Evolutionary conservation across 2,113 vertebrate genomes (phyloP).

Genomic region (Shinisaurus crocodilurus): DNA sequence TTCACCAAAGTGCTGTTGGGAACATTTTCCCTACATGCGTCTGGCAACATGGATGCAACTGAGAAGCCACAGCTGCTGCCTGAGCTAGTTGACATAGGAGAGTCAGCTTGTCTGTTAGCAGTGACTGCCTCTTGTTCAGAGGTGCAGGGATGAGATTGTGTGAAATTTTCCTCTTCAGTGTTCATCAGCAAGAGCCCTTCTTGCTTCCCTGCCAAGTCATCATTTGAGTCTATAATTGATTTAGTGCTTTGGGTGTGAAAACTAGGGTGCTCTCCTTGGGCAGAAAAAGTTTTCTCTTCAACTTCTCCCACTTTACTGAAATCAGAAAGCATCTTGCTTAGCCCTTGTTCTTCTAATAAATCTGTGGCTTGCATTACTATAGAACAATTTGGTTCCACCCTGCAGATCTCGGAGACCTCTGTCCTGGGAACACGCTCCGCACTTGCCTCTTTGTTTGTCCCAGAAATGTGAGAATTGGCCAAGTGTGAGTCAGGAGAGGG

Average conservation of each 20-base stretch:
- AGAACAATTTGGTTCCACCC: slow-evolving; percentile 40
- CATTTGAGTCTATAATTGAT: slow-evolving; percentile 57
- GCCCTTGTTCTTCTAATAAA: slow-evolving; percentile 76
- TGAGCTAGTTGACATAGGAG: slow-evolving; percentile 86
- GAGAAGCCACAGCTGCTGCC: slow-evolving; percentile 91
- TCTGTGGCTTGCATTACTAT: slow-evolving; percentile 65
- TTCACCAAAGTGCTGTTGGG: slow-evolving; percentile 77
- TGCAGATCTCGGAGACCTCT: slow-evolving; percentile 64
- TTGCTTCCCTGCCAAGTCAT: slow-evolving; percentile 72
- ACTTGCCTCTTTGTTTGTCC: slow-evolving; percentile 50
- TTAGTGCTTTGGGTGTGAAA: slow-evolving; percentile 76
- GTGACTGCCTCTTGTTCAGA: slow-evolving; percentile 85
- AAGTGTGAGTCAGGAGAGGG: slow-evolving; percentile 53
- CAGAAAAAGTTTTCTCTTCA: slow-evolving; percentile 64
- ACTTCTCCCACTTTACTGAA: slow-evolving; percentile 73
- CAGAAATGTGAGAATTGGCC: slow-evolving; percentile 66
- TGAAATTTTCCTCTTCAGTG: slow-evolving; percentile 70
- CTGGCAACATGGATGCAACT: slow-evolving; percentile 94
- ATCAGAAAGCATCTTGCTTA: slow-evolving; percentile 78
- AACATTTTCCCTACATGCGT: slow-evolving; percentile 78
- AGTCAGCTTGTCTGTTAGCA: slow-evolving; percentile 86
- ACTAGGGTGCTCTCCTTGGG: slow-evolving; percentile 65
- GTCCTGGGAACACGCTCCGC: slow-evolving; percentile 60
- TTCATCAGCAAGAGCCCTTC: slow-evolving; percentile 77
- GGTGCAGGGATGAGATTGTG: slow-evolving; percentile 82